Evolutionary conservation across 1,140 invertebrate species (phyloP), one percentile per base, ranked within the genome.

Genomic region (Phortica variegata): DNA sequence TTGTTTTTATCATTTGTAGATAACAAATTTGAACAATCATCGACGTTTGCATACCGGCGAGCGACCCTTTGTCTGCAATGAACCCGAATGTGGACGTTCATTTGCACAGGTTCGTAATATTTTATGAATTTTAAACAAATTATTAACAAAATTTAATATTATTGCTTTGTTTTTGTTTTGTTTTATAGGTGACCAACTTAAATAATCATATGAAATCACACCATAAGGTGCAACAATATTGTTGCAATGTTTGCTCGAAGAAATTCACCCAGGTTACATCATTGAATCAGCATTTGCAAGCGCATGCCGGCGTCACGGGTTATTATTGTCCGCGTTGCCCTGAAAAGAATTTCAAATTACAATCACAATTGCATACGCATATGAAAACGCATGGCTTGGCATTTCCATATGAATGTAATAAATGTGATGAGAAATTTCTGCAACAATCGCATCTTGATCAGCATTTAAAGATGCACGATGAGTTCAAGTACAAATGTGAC

Each of bases 1-100:
- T 47, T n/a, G 6, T 50, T 43, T 15, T 26, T 34, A 41, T 52
- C 4, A 12, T 40, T 56, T 37, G 7, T 17, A 58, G 60, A 81
- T 83, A 44, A 83, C 82, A 38, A 83, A 83, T 60, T 63, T 83
- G 43, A 83, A 83, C 55, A 83, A 83, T 66, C 82, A 83, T 60
- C 78, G 82, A 15, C 77, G 82, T 37, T 66, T 83, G 15, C 82
- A 83, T 45, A 83, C 81, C 17, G 82, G 82, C 12, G 82, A 83
- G 56, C 66, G 81, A 17, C 82, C 81, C 0, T 83, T 81, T 59
- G 82, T 81, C 1, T 83, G 82, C 60, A 80, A 80, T 23, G 82
- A 82, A 57, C 79, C 79, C 0, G 81, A 81, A 23, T 83, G 81
- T 58, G 79, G 79, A 46, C 81, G 82, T 54, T 81, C 81, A 0